Conservation (phyloP, 2,888 invertebrate species). For the Drosophila nr. fundita region DNA sequence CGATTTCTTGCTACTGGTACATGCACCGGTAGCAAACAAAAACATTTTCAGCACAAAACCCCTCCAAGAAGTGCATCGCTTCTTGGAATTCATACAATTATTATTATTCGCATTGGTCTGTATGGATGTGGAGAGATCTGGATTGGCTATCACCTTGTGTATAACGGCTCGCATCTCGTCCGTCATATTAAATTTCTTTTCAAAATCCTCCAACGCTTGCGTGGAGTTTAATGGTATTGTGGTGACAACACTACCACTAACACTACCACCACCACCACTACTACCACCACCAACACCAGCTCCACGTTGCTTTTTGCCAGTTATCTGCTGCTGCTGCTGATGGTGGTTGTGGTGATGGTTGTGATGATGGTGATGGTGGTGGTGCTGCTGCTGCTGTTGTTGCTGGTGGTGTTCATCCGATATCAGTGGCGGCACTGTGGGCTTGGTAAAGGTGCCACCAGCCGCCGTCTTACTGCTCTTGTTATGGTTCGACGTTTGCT, state of each 20-base stretch:
- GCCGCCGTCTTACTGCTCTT: conserved; percentile 1
- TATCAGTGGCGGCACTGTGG: conserved; percentile 64
- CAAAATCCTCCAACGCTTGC: conserved; percentile 81
- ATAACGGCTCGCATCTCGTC: conserved; percentile 84
- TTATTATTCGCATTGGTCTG: conserved; percentile 77
- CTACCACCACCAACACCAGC: background rate
- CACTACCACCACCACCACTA: background rate
- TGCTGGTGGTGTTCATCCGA: conserved; percentile 45
- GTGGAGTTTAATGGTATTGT: conserved; percentile 80
- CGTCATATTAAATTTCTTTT: conserved; percentile 84
- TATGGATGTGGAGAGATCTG: conserved; percentile 83
- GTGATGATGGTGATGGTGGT: conserved; percentile 7
- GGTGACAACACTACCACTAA: conserved; percentile 40
- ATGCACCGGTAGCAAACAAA: too few relatives aligned
- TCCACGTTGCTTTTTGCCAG: conserved; percentile 29
- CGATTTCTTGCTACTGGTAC: too few relatives aligned
- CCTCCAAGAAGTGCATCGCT: too few relatives aligned
- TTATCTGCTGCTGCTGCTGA: conserved; percentile 2
- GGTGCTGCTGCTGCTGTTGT: conserved; percentile 11
- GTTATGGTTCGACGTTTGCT: conserved; percentile 34
- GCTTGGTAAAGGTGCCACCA: conserved; percentile 67
- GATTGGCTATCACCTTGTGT: conserved; percentile 83
- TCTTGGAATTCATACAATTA: too few relatives aligned
- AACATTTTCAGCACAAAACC: too few relatives aligned
- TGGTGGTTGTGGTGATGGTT: conserved; percentile 17